Conservation (phyloP, 2,113 vertebrate genomes). For the Corythaixoides concolor region DNA sequence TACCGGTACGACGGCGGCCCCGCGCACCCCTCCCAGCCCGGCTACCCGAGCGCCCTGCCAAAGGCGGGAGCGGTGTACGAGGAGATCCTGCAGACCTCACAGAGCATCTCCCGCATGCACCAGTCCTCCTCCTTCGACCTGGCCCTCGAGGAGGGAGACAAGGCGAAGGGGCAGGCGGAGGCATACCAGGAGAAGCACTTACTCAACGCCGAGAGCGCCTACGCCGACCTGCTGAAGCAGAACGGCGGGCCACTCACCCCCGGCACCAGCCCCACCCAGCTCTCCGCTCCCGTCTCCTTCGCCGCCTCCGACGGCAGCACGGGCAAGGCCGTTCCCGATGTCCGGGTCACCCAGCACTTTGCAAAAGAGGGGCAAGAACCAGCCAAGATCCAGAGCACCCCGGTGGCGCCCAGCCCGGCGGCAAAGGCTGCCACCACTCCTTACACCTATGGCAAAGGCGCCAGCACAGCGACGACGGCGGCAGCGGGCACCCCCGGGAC, state of each 20-base stretch:
- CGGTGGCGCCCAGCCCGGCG: slow-evolving; percentile 73
- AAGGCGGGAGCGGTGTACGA: slow-evolving; percentile 85
- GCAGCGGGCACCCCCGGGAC: neutral
- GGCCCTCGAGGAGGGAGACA: slow-evolving; percentile 66
- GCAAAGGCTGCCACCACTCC: slow-evolving; percentile 59
- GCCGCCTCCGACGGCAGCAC: slow-evolving; percentile 62
- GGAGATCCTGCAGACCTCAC: slow-evolving; percentile 87
- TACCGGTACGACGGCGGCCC: slow-evolving; percentile 72
- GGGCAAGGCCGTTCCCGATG: slow-evolving; percentile 82
- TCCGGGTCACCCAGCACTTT: slow-evolving; percentile 90
- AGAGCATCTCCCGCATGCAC: slow-evolving; percentile 78
- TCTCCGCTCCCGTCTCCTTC: slow-evolving; percentile 88
- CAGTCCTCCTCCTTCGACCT: slow-evolving; percentile 78
- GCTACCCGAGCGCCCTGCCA: slow-evolving; percentile 69
- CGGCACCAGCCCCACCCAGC: slow-evolving; percentile 94
- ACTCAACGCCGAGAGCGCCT: slow-evolving; percentile 83
- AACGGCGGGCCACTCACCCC: slow-evolving; percentile 83
- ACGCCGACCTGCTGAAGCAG: slow-evolving; percentile 77
- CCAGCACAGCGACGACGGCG: slow-evolving; percentile 63
- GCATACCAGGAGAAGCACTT: slow-evolving; percentile 81
- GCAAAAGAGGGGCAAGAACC: slow-evolving; percentile 87
- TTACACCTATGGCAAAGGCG: slow-evolving; percentile 65
- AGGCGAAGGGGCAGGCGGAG: slow-evolving; percentile 55
- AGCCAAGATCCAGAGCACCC: slow-evolving; percentile 82
- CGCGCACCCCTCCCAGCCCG: slow-evolving; percentile 27